A percentile compares a stretch with the other conserved stretches of the same genome.
Evolutionary conservation across 1,140 invertebrate species (phyloP).

Genomic region (Bombus sylvicola): DNA sequence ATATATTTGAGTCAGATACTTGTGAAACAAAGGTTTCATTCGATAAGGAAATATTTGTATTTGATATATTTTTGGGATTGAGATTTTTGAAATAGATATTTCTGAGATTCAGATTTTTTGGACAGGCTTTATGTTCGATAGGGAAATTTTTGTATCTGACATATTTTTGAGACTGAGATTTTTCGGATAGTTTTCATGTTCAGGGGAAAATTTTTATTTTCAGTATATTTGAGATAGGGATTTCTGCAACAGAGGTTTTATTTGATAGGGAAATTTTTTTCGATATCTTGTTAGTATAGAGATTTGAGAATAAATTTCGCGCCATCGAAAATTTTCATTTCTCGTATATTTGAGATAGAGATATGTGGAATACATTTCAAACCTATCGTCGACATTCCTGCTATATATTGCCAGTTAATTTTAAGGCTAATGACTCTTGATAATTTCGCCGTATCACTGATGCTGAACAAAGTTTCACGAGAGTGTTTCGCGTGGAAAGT

Average conservation of each 20-base stretch:
- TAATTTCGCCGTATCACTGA: not conserved
- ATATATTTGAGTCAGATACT: too few species aligned
- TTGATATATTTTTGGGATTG: too few species aligned
- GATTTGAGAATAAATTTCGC: too few species aligned
- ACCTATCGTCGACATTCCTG: not conserved
- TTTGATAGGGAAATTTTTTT: too few species aligned
- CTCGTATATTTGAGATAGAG: not conserved
- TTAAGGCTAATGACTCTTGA: not conserved
- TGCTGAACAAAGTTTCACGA: not conserved
- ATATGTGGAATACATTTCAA: not conserved
- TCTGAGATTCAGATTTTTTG: not conserved
- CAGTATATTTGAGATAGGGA: not conserved
- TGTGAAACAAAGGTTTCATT: too few species aligned
- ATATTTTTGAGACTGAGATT: not conserved
- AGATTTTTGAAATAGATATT: too few species aligned
- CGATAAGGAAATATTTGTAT: too few species aligned
- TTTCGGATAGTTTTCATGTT: not conserved
- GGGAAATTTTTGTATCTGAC: not conserved
- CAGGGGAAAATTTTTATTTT: not conserved
- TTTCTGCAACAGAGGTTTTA: too few species aligned
- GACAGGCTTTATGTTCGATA: not conserved
- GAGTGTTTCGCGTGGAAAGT: not conserved
- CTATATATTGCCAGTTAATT: not conserved
- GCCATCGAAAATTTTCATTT: not conserved
- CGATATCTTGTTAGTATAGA: too few species aligned